Evolutionary conservation across 2,888 invertebrate genomes (phyloP).

Genomic region (Bombylius major): DNA sequence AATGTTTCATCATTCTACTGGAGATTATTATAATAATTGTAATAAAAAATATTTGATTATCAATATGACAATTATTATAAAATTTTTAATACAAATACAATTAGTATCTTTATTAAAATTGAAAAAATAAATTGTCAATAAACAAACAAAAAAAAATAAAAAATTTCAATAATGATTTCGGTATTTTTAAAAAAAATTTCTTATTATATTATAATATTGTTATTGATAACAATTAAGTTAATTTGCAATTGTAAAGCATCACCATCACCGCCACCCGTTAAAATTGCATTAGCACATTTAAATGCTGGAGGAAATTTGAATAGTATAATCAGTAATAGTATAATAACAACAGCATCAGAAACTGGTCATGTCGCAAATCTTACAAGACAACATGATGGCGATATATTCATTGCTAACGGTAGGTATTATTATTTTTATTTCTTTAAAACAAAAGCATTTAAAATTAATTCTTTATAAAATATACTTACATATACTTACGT

Average conservation of each 20-base stretch:
- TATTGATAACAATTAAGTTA: not conserved
- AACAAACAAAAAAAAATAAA: no score
- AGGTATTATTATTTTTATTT: conserved; percentile 15
- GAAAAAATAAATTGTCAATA: not conserved
- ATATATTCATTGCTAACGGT: conserved; percentile 35
- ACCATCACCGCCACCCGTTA: not conserved
- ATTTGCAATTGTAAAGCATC: not conserved
- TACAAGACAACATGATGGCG: conserved; percentile 36
- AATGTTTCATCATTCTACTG: no score
- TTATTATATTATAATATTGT: not conserved
- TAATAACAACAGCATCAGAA: not conserved
- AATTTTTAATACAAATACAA: not conserved
- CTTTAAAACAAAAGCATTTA: not conserved
- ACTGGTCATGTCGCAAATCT: conserved; percentile 25
- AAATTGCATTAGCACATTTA: not conserved
- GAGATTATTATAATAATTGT: no score
- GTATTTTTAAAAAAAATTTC: not conserved
- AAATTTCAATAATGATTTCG: not conserved
- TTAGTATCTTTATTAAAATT: not conserved
- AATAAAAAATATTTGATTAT: no score
- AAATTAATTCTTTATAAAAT: no score
- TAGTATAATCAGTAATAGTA: not conserved
- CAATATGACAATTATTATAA: no score
- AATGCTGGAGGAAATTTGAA: not conserved
- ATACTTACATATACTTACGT: no score